Evolutionary conservation across 2,888 invertebrate genomes (phyloP), one percentile per base, ranked within the genome.

Genomic region (Chorisops tibialis): DNA sequence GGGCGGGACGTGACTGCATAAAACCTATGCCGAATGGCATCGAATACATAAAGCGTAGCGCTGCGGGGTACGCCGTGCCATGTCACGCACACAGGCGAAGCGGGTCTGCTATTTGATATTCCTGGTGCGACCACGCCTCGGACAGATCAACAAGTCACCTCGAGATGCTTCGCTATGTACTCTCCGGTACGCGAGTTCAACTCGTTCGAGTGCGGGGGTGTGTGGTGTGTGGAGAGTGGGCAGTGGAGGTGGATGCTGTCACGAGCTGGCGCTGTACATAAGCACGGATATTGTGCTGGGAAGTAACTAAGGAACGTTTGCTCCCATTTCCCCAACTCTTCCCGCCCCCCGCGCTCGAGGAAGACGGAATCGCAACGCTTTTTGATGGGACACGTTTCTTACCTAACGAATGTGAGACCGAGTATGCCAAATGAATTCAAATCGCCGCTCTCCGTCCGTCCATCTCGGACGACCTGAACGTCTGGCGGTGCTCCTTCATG

Each of bases 1-100:
- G 78, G 78, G 78, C 78, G 78, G 78, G 78, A 78, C 78, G 78
- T 78, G 78, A 78, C 78, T 75, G 73, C 74, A 72, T 69, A 41
- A 67, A 69, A 68, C 66, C 51, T 21, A 41, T 39, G 39, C 22
- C 39, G 52, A 56, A 56, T 68, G 66, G 66, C 66, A 66, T 67
- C 69, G 66, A 67, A 67, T 69, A 69, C 61, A 69, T 68, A 69
- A 67, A 45, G 16, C 16, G 50, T 14, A 24, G 41, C 43, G 7
- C 12, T 16, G 16, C 49, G 30, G 30, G 30, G 30, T 30, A 30
- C 9, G 30, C 3, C 1, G 30, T 9, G 5, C 30, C 30, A 18
- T 2, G 18, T 2, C 50, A 50, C 50, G 50, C 50, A 50, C 50
- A 50, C 50, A 35, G 35, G 35, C 50, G 12, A 47, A 37, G 48